Evolutionary conservation across 1,140 invertebrate genomes (phyloP).

Genomic region (Aphelenchoides avenae): DNA sequence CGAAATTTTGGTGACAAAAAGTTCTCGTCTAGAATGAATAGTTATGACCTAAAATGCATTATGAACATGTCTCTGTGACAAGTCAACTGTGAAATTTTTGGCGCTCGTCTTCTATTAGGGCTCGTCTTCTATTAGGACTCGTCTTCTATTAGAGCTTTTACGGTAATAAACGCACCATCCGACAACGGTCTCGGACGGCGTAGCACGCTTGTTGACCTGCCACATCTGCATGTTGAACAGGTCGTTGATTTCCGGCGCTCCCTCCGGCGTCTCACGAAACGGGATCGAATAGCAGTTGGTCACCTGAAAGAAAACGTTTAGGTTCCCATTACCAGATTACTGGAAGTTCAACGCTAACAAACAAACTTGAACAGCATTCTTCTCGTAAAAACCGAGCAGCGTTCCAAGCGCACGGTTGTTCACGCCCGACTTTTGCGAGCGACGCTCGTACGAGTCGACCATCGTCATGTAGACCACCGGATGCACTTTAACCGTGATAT

Average conservation of each 20-base stretch:
- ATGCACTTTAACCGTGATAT: slow-evolving; percentile 56
- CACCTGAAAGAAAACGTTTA: slow-evolving; percentile 24
- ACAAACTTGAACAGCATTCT: slow-evolving; percentile 49
- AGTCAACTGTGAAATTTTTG: too few species aligned
- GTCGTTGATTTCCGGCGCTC: slow-evolving; percentile 51
- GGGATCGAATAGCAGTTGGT: slow-evolving; percentile 58
- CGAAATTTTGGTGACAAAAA: too few species aligned
- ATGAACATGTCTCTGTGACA: slow-evolving; percentile 4
- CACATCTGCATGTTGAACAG: slow-evolving; percentile 52
- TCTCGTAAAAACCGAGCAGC: slow-evolving; percentile 57
- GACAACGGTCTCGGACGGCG: slow-evolving; percentile 53
- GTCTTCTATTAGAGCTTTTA: too few species aligned
- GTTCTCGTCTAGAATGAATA: too few species aligned
- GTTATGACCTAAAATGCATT: too few species aligned
- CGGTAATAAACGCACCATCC: slow-evolving; percentile 49
- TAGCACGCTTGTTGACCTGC: slow-evolving; percentile 40
- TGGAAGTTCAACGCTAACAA: too few species aligned
- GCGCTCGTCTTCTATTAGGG: too few species aligned
- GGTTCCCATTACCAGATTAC: too few species aligned
- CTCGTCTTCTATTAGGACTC: too few species aligned
- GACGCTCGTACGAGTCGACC: slow-evolving; percentile 54
- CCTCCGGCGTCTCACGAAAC: slow-evolving; percentile 42
- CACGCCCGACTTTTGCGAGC: slow-evolving; percentile 20
- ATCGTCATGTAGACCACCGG: slow-evolving; percentile 56
- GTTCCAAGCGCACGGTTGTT: slow-evolving; percentile 52